Base-by-base conservation (phyloP, 2,888 invertebrate species). In the Lysandra bellargus region DNA sequence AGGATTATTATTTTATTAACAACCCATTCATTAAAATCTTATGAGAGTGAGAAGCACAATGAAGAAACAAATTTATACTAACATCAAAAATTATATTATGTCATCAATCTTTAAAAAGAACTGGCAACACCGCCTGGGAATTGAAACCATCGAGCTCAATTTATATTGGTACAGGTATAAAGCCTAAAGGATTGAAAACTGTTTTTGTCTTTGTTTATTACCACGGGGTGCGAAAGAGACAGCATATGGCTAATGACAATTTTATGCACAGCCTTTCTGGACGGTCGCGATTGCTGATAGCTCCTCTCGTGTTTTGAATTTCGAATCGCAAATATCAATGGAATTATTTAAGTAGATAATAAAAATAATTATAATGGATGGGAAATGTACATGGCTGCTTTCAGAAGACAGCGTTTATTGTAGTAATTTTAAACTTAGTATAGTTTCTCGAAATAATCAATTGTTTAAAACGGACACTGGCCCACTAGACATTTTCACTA, bases 121-220 rank as follows among this genome's bases (percentile, higher is more conserved):
- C 30, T 69, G 33, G 69, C 69, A 33, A 69, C 69, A 37, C 33
- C 4, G 33, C 76, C 33, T 76, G 76, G 83, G 84, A 85, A 80
- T 82, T 78, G 76, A 74, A 79, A 79, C 79, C 81, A 53, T 75
- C 81, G 40, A 81, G 87, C 12, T 86, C 86, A 83, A 80, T 12
- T 80, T 85, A 85, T n/a, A 82, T 79, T 86, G 87, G 89, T 82
- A 49, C 23, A 17, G 6, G 49, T 82, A 83, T 84, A 84, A 23
- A 23, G 23, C 23, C 23, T 23, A 23, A 85, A 84, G 85, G 87
- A 86, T 84, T 83, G 84, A 83, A 83, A 82, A 87, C 86, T 85
- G 85, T 85, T 89, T 88, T 88, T 89, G 89, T 92, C 91, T 88
- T 88, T 92, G 88, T 92, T 89, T 88, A 87, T 87, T 87, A 84